Evolutionary conservation across 1,140 invertebrate genomes (phyloP).

Genomic region (Dendroctonus ponderosae): DNA sequence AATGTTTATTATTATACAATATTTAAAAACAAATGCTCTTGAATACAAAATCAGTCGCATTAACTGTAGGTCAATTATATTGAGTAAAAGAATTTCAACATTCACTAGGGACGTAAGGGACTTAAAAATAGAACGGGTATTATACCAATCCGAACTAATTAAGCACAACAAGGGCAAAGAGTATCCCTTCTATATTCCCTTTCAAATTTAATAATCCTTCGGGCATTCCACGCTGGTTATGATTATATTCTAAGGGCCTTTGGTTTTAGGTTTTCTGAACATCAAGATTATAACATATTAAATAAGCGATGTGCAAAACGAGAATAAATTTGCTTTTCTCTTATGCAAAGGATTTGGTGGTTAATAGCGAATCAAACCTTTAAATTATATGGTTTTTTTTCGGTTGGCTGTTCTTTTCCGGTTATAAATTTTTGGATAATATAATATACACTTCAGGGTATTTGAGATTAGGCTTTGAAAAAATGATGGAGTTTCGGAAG

Average conservation of each 20-base stretch:
- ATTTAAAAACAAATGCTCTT: background rate
- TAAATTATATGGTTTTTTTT: conserved; percentile 3
- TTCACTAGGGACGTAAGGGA: too few relatives aligned
- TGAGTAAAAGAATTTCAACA: too few relatives aligned
- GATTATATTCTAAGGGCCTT: conserved; percentile 13
- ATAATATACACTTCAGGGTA: too few relatives aligned
- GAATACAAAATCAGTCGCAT: too few relatives aligned
- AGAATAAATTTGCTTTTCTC: conserved; percentile 2
- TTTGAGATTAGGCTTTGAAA: too few relatives aligned
- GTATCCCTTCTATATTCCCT: conserved; percentile 20
- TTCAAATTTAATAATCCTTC: conserved; percentile 19
- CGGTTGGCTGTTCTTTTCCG: background rate
- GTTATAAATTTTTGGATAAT: too few relatives aligned
- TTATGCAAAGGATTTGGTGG: background rate
- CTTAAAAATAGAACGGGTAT: background rate
- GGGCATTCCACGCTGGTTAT: conserved; percentile 12
- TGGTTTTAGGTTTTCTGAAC: conserved; percentile 11
- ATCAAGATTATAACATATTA: background rate
- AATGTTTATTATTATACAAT: background rate
- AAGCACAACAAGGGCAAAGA: conserved; percentile 16
- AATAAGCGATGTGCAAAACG: conserved; percentile 8
- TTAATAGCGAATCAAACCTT: conserved; percentile 7
- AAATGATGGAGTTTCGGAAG: too few relatives aligned
- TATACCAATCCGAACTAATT: conserved; percentile 16
- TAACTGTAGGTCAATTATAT: too few relatives aligned